Evolutionary conservation across 2,888 invertebrate species (phyloP).

Genomic region (Cenopis cana): DNA sequence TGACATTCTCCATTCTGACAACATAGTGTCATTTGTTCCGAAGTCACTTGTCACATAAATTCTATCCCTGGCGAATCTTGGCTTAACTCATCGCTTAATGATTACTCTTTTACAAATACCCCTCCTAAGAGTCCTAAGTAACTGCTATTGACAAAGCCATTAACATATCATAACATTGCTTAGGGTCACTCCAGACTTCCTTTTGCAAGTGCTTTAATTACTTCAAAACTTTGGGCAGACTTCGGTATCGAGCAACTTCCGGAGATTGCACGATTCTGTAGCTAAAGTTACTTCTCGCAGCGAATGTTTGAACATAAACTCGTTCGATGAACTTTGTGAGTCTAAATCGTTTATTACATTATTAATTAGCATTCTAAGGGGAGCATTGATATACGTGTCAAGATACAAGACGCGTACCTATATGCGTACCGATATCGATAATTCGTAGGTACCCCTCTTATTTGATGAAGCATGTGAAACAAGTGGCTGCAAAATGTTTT

Average conservation of each 20-base stretch:
- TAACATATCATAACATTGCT: background rate
- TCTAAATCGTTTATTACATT: constrained; percentile 3
- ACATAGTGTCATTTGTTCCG: no score
- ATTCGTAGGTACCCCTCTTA: no score
- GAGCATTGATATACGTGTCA: background rate
- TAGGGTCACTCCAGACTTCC: constrained; percentile 4
- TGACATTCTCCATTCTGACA: no score
- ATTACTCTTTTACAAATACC: background rate
- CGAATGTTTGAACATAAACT: constrained; percentile 17
- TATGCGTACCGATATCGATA: no score
- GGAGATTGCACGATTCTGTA: constrained; percentile 14
- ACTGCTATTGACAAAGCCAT: background rate
- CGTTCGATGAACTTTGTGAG: constrained; percentile 15
- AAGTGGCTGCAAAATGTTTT: no score
- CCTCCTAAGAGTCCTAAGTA: background rate
- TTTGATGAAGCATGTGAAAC: no score
- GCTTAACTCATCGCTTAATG: no score
- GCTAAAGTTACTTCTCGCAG: constrained; percentile 6
- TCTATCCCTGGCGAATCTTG: background rate
- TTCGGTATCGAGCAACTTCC: background rate
- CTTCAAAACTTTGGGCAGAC: constrained; percentile 14
- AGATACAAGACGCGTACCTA: background rate
- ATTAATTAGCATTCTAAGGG: background rate
- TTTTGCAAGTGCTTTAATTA: constrained; percentile 24
- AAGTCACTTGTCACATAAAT: no score